A percentile compares a stretch with the other conserved stretches of the same genome.
Evolutionary conservation across 2,797 vertebrate species (phyloP).

Genomic region (Dipus sagitta): DNA sequence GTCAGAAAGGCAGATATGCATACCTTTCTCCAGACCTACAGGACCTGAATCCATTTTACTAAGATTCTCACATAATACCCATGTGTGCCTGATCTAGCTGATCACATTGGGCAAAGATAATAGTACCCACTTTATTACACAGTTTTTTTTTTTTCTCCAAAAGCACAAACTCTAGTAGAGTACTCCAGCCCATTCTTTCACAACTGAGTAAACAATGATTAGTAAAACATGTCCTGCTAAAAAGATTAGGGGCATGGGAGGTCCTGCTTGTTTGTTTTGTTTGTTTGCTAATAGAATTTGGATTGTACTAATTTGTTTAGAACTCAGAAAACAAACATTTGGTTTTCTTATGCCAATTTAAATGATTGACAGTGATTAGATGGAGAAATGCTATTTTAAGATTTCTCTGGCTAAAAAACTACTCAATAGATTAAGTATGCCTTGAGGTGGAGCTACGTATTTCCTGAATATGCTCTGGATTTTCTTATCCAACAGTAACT

Average conservation of each 20-base stretch:
- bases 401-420: slow-evolving; percentile 15
- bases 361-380: slow-evolving; percentile 1
- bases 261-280: not conserved
- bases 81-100: too few species aligned
- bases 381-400: slow-evolving; percentile 49
- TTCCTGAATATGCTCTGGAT: not conserved
- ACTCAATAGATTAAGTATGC: not conserved
- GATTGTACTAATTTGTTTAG: not conserved
- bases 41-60: not conserved
- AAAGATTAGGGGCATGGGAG: not conserved
- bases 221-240: not conserved
- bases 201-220: not conserved
- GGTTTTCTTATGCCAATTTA: slow-evolving; percentile 31
- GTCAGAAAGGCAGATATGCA: not conserved
- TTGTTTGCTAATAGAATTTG: not conserved
- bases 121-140: not conserved
- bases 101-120: not conserved
- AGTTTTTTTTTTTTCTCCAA: not conserved
- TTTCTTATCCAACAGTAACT: not conserved
- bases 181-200: not conserved
- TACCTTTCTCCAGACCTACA: not conserved
- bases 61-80: not conserved
- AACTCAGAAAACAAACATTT: slow-evolving; percentile 38
- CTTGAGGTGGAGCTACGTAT: not conserved
- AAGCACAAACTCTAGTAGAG: not conserved